Evolutionary conservation across 1,140 invertebrate species (phyloP).

Genomic region (Papilio aristodemus): DNA sequence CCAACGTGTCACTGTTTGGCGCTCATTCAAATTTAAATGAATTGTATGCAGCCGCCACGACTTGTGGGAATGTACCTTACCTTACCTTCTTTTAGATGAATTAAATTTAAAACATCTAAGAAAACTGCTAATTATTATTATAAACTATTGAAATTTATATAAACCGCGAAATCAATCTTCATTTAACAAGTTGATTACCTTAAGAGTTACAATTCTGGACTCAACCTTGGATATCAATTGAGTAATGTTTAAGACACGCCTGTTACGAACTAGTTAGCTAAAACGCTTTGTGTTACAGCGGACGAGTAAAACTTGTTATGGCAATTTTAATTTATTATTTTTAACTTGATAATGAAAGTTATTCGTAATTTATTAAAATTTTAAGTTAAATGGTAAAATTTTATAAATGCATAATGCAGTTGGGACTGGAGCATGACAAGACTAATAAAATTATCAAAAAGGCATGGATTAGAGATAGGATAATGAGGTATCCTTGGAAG

Average conservation of each 20-base stretch:
- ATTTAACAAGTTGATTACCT: constrained; percentile 27
- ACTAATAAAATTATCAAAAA: constrained; percentile 74
- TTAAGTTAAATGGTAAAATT: background rate
- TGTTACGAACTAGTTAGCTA: constrained; percentile 12
- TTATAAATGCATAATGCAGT: constrained; percentile 2
- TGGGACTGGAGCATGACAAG: constrained; percentile 41
- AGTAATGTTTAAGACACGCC: constrained; percentile 37
- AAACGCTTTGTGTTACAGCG: constrained; percentile 15
- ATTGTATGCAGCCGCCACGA: constrained; percentile 39
- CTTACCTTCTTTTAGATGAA: background rate
- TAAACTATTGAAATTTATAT: too few relatives aligned
- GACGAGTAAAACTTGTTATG: constrained; percentile 1
- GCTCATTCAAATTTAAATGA: constrained; percentile 66
- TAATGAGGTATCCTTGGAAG: constrained; percentile 78
- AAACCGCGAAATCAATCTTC: background rate
- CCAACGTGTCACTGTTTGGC: constrained; percentile 54
- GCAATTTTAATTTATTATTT: background rate
- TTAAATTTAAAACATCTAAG: background rate
- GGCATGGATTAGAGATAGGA: constrained; percentile 73
- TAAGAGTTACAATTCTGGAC: constrained; percentile 33
- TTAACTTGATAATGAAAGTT: too few relatives aligned
- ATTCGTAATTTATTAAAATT: too few relatives aligned
- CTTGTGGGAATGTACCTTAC: constrained; percentile 24
- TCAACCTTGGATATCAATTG: constrained; percentile 52
- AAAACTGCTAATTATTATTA: too few relatives aligned